Percentiles rank a stretch among this genome's conserved stretches.
Evolutionary conservation across 2,113 vertebrate species (phyloP).

Genomic region (Pygoscelis adeliae): DNA sequence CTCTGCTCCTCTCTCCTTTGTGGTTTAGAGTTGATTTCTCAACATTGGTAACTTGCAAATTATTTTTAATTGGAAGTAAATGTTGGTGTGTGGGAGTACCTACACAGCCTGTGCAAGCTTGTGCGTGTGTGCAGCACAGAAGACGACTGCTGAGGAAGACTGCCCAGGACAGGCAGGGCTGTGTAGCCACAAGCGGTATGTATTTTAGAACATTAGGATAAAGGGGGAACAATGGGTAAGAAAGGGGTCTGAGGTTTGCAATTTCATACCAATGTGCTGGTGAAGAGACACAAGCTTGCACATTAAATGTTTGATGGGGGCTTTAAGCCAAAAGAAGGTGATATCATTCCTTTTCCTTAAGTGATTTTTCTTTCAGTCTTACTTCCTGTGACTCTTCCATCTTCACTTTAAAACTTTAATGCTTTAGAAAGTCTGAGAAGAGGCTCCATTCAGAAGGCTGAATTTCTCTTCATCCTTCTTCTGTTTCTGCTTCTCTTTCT

Average conservation of each 20-base stretch:
- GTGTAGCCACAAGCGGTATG: background rate
- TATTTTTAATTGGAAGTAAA: background rate
- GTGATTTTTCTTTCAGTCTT: background rate
- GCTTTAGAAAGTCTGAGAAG: background rate
- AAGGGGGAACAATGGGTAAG: background rate
- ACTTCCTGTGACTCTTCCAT: background rate
- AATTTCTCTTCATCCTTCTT: background rate
- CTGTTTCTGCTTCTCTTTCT: background rate
- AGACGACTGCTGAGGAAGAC: background rate
- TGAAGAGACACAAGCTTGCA: background rate
- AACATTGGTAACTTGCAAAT: background rate
- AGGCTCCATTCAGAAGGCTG: background rate
- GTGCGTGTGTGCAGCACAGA: background rate
- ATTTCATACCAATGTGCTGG: background rate
- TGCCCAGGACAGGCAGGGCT: background rate
- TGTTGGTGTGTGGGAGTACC: background rate
- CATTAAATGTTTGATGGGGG: background rate
- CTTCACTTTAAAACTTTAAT: background rate
- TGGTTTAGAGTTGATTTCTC: background rate
- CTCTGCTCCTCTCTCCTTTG: background rate
- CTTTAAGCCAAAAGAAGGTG: background rate
- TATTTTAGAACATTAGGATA: background rate
- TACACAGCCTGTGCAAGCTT: background rate
- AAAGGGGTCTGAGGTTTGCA: background rate
- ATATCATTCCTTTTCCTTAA: background rate